These are phyloP conservation scores for Aleiodes leptofemur DNA, from an alignment of 2,888 invertebrate species.

Conservation along the genomic window DNA sequence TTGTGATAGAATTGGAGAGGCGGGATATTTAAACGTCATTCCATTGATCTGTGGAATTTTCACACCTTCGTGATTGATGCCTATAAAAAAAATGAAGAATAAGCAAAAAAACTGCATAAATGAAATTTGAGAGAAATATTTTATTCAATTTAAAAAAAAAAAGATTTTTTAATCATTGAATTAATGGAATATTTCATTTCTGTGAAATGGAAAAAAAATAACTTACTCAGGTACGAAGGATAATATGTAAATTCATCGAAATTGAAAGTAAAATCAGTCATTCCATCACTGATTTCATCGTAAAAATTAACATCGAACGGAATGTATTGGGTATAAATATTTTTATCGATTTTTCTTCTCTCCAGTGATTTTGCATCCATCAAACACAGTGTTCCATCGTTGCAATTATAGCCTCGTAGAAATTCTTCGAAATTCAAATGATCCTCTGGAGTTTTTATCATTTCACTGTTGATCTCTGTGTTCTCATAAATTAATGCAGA, in stretches of 20 bases:
- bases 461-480: constrained; percentile 31
- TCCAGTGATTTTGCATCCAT: constrained; percentile 55
- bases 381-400: constrained; percentile 56
- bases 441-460: constrained; percentile 37
- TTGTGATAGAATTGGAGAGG: constrained; percentile 78
- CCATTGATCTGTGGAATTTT: constrained; percentile 78
- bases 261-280: constrained; percentile 77
- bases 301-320: constrained; percentile 76
- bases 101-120: constrained; percentile 9
- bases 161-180: neutral
- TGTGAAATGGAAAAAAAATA: constrained; percentile 19
- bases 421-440: constrained; percentile 30
- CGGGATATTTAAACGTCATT: constrained; percentile 79
- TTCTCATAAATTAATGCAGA: constrained; percentile 77
- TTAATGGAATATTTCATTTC: constrained; percentile 20
- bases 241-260: constrained; percentile 77
- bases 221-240: constrained; percentile 77
- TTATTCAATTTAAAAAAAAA: neutral
- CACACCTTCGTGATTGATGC: constrained; percentile 44
- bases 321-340: constrained; percentile 70
- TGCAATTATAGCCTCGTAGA: constrained; percentile 55
- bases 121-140: neutral
- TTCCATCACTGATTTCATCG: constrained; percentile 73
- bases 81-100: constrained; percentile 47
- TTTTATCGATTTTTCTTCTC: neutral